phyloP scores from a whole-genome alignment of 2,888 invertebrate genomes.

The Tortricodes alternella region DNA sequence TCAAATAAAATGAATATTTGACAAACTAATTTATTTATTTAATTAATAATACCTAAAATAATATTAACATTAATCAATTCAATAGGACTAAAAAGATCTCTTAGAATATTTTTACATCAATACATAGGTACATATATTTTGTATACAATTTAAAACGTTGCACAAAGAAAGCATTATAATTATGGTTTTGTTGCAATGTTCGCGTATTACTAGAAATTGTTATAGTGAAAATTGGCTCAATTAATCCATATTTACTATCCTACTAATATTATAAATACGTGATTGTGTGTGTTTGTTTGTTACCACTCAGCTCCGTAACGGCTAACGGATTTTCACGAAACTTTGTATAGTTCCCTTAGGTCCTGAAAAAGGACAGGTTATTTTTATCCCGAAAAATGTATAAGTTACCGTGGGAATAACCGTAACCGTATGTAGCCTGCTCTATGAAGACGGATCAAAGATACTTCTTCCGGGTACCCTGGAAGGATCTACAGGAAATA shows the following conservation, averaged over 20 bases:
- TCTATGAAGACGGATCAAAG: no score
- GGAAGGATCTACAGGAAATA: no score
- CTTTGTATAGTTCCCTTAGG: no score
- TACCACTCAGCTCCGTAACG: no score
- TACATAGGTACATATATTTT: background rate
- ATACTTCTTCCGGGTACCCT: no score
- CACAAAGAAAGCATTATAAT: background rate
- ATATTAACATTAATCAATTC: constrained; percentile 1
- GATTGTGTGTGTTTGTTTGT: background rate
- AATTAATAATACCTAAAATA: constrained; percentile 16
- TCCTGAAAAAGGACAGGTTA: no score
- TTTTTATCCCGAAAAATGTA: no score
- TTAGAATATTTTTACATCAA: background rate
- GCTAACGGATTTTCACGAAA: no score
- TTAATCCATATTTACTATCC: background rate
- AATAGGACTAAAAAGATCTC: background rate
- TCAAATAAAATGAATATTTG: background rate
- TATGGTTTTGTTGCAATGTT: background rate
- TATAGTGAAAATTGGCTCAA: background rate
- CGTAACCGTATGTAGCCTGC: no score
- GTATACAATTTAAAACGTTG: background rate
- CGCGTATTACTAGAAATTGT: constrained; percentile 1
- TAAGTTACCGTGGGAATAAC: no score
- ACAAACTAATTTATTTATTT: constrained; percentile 17
- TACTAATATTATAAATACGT: no score